Evolutionary conservation across 1,140 invertebrate genomes (phyloP), one percentile per base, ranked within the genome.

Genomic region (Lepidostoma basale): DNA sequence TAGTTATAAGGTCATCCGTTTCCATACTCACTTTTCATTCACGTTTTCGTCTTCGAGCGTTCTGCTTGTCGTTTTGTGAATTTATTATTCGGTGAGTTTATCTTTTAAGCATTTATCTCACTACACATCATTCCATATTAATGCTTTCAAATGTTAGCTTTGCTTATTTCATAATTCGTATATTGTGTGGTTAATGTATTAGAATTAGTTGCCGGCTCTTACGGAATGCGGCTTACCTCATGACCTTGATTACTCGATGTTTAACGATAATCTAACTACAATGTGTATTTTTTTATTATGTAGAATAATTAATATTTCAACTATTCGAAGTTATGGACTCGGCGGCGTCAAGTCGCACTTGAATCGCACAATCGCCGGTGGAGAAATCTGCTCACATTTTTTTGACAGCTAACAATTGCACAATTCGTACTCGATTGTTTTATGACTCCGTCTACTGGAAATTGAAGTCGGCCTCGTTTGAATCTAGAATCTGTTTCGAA

Each of bases 201-300:
- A 16, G 30, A 33, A 33, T 52, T 36, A 10, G 18, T 33, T 1
- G 26, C 14, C 52, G 52, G 52, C 22, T 12, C 18, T 2, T 33
- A 18, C 0, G 52, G 52, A 56, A 56, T 56, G 52, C 52, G 16
- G 52, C 28, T 30, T 36, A n/a, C 14, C 16, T 8, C 23, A 25
- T 33, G 28, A 56, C 52, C 52, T 56, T 56, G 52, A 36, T 56
- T 56, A 56, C 18, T 39, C 30, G 28, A n/a, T 56, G 52, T 56
- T 56, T 10, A 22, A 22, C 52, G 16, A 8, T 16, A 30, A 54
- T 28, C 10, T 56, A 33, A 20, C 5, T 56, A 33, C 5, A 56
- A 12, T 12, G 20, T 10, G 44, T 10, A 9, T 18, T 47, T n/a
- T n/a, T n/a, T n/a, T n/a, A n/a, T 47, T 18, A 47, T 47, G 44